Base-by-base conservation (phyloP, 2,113 vertebrate species). In the Origma solitaria region DNA sequence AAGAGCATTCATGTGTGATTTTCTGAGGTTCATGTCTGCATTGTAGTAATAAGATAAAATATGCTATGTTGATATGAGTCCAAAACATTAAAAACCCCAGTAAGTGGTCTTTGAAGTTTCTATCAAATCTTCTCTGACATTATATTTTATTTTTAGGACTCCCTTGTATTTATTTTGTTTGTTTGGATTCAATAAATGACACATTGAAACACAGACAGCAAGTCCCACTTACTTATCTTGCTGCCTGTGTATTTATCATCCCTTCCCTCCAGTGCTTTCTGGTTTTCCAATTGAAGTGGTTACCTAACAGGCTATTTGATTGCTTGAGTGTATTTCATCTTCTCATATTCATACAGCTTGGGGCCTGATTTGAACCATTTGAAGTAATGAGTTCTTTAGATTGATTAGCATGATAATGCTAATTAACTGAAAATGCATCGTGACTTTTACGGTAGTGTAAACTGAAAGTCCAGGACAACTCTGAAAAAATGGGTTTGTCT, bases 161-260 rank as follows among this genome's bases (percentile, higher is more conserved):
- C 45, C 22, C 15, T 68, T 61, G 2, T 60, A 18, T 85, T 64
- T 83, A 5, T 75, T 92, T 82, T 54, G 15, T 86, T 73, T 45
- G 14, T 40, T 81, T 62, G 47, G 65, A 15, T 66, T 88, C 42
- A n/a, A 9, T 68, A 7, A 25, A 45, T 53, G n/a, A 15, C 42
- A 58, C 28, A 22, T 7, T 57, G 68, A 79, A 84, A 56, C 31
- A 24, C n/a, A 57, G n/a, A 9, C 19, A 80, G 64, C 10, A 51
- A 50, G 33, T 78, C 42, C 44, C 49, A 10, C 5, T 54, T 78
- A 13, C 0, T 0, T 89, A 0, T 65, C 69, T 82, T 76, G 31
- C 8, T 90, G 25, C 23, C 25, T 0, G 0, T 2, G 0, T 72
- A 3, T 56, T 47, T 80, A 53, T 80, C 3, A 3, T 42, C 45